Percentiles rank a stretch among this genome's conserved stretches.
phyloP scores from a whole-genome alignment of 2,113 vertebrate genomes.

The Lipophrys pholis region DNA sequence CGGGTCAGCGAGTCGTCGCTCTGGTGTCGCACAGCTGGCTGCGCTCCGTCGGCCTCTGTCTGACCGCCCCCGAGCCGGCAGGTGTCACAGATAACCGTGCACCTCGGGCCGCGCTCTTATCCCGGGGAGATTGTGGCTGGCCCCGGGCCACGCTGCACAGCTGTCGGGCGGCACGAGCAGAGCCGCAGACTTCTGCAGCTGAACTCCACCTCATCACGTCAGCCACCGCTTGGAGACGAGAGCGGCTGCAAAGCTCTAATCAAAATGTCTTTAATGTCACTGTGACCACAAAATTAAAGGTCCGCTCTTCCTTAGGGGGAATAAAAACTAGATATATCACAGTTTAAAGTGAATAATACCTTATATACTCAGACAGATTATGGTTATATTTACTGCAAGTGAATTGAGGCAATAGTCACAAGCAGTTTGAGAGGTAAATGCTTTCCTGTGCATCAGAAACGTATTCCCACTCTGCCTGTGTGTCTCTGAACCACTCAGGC shows the following conservation, averaged over 20 bases:
- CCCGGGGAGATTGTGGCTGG: slow-evolving; percentile 51
- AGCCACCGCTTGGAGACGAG: neutral
- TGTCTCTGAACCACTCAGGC: slow-evolving; percentile 81
- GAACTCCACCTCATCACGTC: slow-evolving; percentile 48
- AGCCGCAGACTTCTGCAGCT: slow-evolving; percentile 40
- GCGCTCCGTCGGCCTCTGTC: slow-evolving; percentile 10
- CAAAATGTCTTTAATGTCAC: no score
- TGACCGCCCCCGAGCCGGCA: slow-evolving; percentile 51
- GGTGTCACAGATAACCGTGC: slow-evolving; percentile 59
- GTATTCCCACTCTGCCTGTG: slow-evolving; percentile 38
- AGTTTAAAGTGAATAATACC: no score
- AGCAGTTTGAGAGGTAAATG: slow-evolving; percentile 10
- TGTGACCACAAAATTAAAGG: no score
- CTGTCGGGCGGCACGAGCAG: slow-evolving; percentile 52
- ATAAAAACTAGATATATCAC: no score
- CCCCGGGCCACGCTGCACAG: slow-evolving; percentile 53
- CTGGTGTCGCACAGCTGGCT: slow-evolving; percentile 29
- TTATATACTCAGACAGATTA: neutral
- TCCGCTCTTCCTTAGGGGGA: no score
- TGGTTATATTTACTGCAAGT: neutral
- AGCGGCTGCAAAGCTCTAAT: slow-evolving; percentile 2
- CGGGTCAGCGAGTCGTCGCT: neutral
- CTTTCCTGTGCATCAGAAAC: slow-evolving; percentile 18
- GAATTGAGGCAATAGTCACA: neutral
- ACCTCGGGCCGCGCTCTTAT: slow-evolving; percentile 36